Evolutionary conservation across 2,888 invertebrate genomes (phyloP).

Genomic region (Acrobasis consociella): DNA sequence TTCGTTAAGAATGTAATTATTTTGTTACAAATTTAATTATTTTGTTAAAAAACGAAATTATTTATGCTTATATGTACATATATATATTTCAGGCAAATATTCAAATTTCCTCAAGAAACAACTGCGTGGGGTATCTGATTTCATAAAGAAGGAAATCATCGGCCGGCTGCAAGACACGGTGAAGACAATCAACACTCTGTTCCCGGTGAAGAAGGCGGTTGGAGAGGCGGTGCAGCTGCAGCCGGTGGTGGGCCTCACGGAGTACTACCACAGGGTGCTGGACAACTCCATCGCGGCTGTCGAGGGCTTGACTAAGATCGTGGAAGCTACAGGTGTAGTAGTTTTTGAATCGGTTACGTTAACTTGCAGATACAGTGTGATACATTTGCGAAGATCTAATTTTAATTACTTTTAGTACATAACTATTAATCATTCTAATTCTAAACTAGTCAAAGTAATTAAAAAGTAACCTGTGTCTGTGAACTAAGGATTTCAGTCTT

Average conservation of each 20-base stretch:
- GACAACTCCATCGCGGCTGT: constrained; percentile 55
- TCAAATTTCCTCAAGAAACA: constrained; percentile 59
- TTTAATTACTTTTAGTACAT: too few species aligned
- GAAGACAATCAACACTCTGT: constrained; percentile 54
- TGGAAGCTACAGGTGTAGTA: constrained; percentile 80
- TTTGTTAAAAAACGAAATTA: too few species aligned
- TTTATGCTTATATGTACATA: not conserved
- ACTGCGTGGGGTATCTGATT: constrained; percentile 58
- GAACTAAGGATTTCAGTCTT: too few species aligned
- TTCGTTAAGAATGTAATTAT: too few species aligned
- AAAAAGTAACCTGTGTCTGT: too few species aligned
- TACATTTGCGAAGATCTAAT: too few species aligned
- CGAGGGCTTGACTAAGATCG: constrained; percentile 80
- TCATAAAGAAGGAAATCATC: constrained; percentile 69
- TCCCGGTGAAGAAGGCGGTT: constrained; percentile 46
- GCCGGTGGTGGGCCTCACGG: constrained; percentile 50
- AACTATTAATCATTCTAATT: too few species aligned
- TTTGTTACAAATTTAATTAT: too few species aligned
- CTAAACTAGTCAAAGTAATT: too few species aligned
- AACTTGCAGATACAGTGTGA: too few species aligned
- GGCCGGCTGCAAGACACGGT: constrained; percentile 64
- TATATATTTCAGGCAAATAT: constrained; percentile 58
- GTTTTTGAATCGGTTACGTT: too few species aligned
- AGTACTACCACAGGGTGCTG: constrained; percentile 64
- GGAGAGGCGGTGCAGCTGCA: constrained; percentile 49